Evolutionary conservation across 2,113 vertebrate species (phyloP), one percentile per base, ranked within the genome.

Genomic region (Heterocephalus glaber): DNA sequence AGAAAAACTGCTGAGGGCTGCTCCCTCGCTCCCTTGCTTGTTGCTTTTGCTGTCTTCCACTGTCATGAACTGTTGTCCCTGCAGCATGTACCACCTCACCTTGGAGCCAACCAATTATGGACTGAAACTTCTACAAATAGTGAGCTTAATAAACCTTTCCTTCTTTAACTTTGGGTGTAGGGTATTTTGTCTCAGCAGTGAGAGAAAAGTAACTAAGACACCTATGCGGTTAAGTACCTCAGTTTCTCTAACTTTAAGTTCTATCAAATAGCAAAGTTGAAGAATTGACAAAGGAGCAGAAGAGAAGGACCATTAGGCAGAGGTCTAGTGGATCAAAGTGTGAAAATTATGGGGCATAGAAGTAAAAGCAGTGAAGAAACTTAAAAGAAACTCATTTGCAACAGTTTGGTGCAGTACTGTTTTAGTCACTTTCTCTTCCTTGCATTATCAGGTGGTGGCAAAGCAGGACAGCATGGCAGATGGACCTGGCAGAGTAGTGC

Each of bases 221-320:
- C 7, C 22, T 72, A 28, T 52, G 44, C 47, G 28, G 13, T 49
- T 68, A 89, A 3, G 65, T 33, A 68, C 22, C 47, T 22, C 7
- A 79, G 41, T 16, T 80, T 89, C 24, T 86, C 79, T 63, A 86
- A 90, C 81, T 87, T 89, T 90, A 88, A 85, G 9, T 83, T 85
- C 56, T 94, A 58, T 52, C 54, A 96, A 80, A 86, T 22, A 47
- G 26, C 72, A 76, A 94, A 80, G 11, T 4, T 72, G 7, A 90
- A 52, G 6, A 96, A 60, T 0, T 76, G 41, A 83, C 0, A 49
- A 92, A 28, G 47, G 44, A 33, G 61, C 56, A 86, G 17, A 52
- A n/a, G 16, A 92, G 13, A 61, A 16, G 30, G 10, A 92, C 3
- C 58, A 84, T 4, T 38, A 52, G 12, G 30, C 12, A 88, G 58